Conservation (phyloP, 2,797 vertebrate genomes). For the Tiaroga cobitis region DNA sequence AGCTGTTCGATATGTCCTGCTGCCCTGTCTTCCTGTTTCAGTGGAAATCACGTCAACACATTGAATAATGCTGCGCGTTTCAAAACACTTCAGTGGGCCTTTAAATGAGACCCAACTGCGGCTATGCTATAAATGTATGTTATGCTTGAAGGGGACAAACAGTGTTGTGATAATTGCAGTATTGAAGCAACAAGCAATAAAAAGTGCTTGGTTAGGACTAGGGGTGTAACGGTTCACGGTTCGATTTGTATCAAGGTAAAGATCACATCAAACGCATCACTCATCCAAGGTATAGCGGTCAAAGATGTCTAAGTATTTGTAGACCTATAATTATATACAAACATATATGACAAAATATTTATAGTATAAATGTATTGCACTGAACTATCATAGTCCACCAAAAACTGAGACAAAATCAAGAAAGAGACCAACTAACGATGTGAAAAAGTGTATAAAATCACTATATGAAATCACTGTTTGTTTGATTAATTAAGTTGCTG, state of each 20-base stretch:
- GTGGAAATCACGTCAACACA: too few relatives aligned
- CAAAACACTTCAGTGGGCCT: not conserved
- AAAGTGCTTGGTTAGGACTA: not conserved
- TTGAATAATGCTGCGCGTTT: too few relatives aligned
- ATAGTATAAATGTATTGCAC: not conserved
- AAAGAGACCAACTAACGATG: not conserved
- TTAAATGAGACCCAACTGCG: slow-evolving; percentile 23
- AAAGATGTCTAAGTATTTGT: not conserved
- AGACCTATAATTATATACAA: not conserved
- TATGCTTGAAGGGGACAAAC: slow-evolving; percentile 23
- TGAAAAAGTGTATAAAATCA: not conserved
- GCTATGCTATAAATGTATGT: not conserved
- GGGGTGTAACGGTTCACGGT: not conserved
- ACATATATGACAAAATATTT: not conserved
- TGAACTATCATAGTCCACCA: not conserved
- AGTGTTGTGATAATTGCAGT: slow-evolving; percentile 8
- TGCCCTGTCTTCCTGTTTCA: too few relatives aligned
- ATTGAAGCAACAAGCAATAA: not conserved
- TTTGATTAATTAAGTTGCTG: not conserved
- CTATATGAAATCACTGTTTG: too few relatives aligned
- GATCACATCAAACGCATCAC: not conserved
- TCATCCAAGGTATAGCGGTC: not conserved
- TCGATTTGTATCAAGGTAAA: not conserved
- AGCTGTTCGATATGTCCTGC: too few relatives aligned
- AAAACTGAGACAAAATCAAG: not conserved